Evolutionary conservation across 1,140 invertebrate species (phyloP), one percentile per base, ranked within the genome.

Genomic region (Habropoda laboriosa): DNA sequence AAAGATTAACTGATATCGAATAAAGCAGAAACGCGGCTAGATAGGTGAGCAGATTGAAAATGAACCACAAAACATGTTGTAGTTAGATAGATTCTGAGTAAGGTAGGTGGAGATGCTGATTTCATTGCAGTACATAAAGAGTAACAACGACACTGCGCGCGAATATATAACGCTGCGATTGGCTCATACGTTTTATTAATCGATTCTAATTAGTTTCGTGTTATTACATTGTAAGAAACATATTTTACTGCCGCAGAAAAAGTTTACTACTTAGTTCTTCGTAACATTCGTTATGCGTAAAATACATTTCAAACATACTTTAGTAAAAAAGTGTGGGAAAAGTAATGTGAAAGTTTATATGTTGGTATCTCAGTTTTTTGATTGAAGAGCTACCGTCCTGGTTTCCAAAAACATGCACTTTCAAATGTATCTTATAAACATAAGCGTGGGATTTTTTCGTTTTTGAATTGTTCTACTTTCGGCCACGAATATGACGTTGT

Each of bases 11-110:
- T 8, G 27, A 53, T 30, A 10, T 35, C 3, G 12, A 35, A 21
- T 10, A 12, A 38, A 42, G 27, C 7, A 18, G 2, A 10, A 38
- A n/a, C 0, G 35, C 12, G 27, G 12, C 1, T 1, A 13, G 21
- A 24, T 30, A 57, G 53, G 16, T 21, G 72, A 53, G 21, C 40
- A 18, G 10, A 40, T 45, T 47, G 32, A 53, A 53, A 72, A 45
- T 10, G 38, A 10, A 35, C 21, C 68, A 72, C 5, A 71, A 79
- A 72, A 42, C 32, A 72, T 32, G 16, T 1, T 6, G 5, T 79
- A 58, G 40, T 38, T 47, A 79, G 55, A 72, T 42, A 16, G 75
- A 47, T 60, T 49, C 32, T 35, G 40, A 16, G 6, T 32, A 13
- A 45, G 4, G 3, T n/a, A 35, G 27, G 27, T 12, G n/a, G 3